phyloP scores from a whole-genome alignment of 2,888 invertebrate species.

The Clusia tigrina region DNA sequence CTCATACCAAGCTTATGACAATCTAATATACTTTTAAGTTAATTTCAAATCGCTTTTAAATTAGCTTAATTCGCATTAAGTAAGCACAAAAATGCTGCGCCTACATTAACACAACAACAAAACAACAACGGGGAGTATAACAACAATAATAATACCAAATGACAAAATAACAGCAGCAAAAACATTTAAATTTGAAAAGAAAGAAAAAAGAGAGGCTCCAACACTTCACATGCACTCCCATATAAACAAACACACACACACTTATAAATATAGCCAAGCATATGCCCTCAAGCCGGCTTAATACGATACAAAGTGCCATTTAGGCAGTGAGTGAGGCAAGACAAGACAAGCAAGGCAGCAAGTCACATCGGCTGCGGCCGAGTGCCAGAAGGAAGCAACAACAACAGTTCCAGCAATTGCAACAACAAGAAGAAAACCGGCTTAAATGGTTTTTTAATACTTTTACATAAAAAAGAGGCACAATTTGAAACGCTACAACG shows the following conservation, averaged over 20 bases:
- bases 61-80: constrained; percentile 59
- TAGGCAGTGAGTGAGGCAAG: not conserved
- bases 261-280: too few species aligned
- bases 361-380: too few species aligned
- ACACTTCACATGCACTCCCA: constrained; percentile 38
- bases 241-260: too few species aligned
- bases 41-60: constrained; percentile 62
- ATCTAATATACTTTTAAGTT: constrained; percentile 51
- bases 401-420: too few species aligned
- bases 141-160: constrained; percentile 21
- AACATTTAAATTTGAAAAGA: constrained; percentile 39
- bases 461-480: constrained; percentile 39
- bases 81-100: constrained; percentile 29
- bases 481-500: constrained; percentile 60
- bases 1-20: constrained; percentile 4
- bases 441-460: constrained; percentile 19
- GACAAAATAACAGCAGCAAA: constrained; percentile 30
- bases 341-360: constrained; percentile 1
- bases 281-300: not conserved
- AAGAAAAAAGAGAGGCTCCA: constrained; percentile 11
- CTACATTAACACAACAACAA: constrained; percentile 18
- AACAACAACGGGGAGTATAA: constrained; percentile 25
- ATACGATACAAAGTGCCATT: not conserved
- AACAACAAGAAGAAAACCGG: constrained; percentile 4
- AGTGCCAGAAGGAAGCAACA: too few species aligned